Evolutionary conservation across 2,797 vertebrate genomes (phyloP), one percentile per base, ranked within the genome.

Genomic region (Poeciliopsis turneri): DNA sequence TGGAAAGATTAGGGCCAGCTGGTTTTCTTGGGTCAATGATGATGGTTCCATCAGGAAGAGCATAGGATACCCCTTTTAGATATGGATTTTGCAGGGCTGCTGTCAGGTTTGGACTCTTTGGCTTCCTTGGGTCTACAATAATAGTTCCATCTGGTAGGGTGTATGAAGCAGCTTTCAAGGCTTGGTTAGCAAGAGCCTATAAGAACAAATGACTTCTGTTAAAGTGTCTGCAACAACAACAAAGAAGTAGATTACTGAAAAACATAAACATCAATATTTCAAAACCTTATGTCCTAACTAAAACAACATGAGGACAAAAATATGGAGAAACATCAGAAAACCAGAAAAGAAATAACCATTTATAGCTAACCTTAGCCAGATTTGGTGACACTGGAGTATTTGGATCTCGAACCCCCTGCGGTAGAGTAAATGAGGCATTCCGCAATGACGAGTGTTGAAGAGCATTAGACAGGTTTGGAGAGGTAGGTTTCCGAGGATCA

Each of bases 141-240:
- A 96, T 86, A 33, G 94, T 95, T 78, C 96, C 95, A 90, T 96
- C 94, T 75, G 95, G 92, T 36, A 96, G 93, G 11, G 88, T 92
- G 85, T 93, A 95, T 39, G 89, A 89, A 41, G 93, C 93, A 49
- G 89, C 90, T 90, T 78, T 94, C 90, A 96, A 88, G n/a, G 94
- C 93, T n/a, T 92, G 79, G 74, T 96, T 96, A 78, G 39, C 86
- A 64, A 96, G 93, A 53, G 95, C 95, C 94, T 95, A 80, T 75
- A 13, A 83, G 23, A 88, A 82, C 4, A 86, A 23, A 8, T 45
- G 15, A 33, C 43, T 80, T 85, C 0, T 82, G 49, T 82, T 47
- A 73, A 72, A 8, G 5, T 49, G 9, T 76, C 41, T 1, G 12
- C 41, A 15, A 68, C 2, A 77, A 53, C 43, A 47, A 83, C 33